A percentile compares a stretch with the other conserved stretches of the same genome.
phyloP scores from a whole-genome alignment of 1,140 invertebrate genomes.

The Brachionus manjavacas region DNA sequence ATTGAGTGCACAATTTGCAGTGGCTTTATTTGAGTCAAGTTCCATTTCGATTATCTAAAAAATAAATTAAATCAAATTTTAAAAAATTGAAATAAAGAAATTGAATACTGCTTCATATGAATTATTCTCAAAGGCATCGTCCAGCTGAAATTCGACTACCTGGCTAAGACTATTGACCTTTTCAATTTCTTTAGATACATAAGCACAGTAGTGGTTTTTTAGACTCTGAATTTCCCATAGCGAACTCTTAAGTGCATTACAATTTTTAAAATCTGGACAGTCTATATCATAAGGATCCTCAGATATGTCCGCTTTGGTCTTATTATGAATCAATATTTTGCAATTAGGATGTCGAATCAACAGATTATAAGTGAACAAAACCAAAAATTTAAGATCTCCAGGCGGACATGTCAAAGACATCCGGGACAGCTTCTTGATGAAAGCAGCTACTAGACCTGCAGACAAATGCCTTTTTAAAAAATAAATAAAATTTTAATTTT shows the following conservation, averaged over 20 bases:
- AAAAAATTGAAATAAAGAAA: neutral
- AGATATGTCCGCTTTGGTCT: conserved; percentile 45
- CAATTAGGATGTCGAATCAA: conserved; percentile 78
- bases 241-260: conserved; percentile 75
- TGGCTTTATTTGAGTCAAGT: conserved; percentile 22
- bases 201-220: conserved; percentile 8
- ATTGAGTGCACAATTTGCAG: conserved; percentile 19
- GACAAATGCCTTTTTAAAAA: conserved; percentile 74
- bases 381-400: conserved; percentile 71
- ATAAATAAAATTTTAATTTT: conserved; percentile 48
- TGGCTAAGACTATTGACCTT: neutral
- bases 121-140: conserved; percentile 39
- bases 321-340: conserved; percentile 67
- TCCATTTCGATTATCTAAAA: conserved; percentile 7
- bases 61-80: neutral
- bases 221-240: conserved; percentile 70
- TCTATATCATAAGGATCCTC: conserved; percentile 75
- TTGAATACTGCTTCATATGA: conserved; percentile 24
- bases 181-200: conserved; percentile 36
- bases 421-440: conserved; percentile 79
- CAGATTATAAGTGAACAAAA: conserved; percentile 79
- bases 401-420: conserved; percentile 74
- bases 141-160: neutral
- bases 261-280: conserved; percentile 71
- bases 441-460: conserved; percentile 81